Conservation (phyloP, 2,113 vertebrate species). For the Platysteira castanea region DNA sequence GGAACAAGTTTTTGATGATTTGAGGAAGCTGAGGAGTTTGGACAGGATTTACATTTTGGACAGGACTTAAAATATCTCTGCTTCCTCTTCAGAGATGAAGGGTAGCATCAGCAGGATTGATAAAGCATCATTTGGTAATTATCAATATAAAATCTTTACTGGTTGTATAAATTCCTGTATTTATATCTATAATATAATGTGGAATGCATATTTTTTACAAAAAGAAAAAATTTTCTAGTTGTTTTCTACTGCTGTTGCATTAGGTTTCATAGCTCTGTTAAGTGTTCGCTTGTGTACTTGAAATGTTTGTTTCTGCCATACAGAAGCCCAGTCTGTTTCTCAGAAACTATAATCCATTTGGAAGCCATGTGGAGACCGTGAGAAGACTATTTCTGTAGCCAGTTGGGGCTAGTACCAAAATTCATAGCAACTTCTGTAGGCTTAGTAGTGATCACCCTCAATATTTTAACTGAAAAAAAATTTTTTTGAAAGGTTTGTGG, state of each 20-base stretch:
- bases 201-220: slow-evolving; percentile 52
- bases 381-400: background rate
- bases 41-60: background rate
- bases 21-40: background rate
- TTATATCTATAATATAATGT: slow-evolving; percentile 37
- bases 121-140: slow-evolving; percentile 30
- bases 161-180: slow-evolving; percentile 52
- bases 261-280: slow-evolving; percentile 42
- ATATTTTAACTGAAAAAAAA: too few species aligned
- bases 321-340: slow-evolving; percentile 49
- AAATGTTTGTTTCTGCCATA: slow-evolving; percentile 69
- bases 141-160: slow-evolving; percentile 11
- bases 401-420: background rate
- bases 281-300: slow-evolving; percentile 63
- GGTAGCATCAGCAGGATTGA: background rate
- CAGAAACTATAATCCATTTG: background rate
- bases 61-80: background rate
- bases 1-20: slow-evolving; percentile 35
- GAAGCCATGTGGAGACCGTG: background rate
- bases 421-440: too few species aligned
- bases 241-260: slow-evolving; percentile 62
- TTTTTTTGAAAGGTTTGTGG: too few species aligned
- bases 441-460: too few species aligned
- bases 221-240: slow-evolving; percentile 11
- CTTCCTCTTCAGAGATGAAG: background rate